These are phyloP conservation scores for Desmophyllum pertusum DNA, from an alignment of 92 coral and sea anemone genomes.

Conservation along the genomic window DNA sequence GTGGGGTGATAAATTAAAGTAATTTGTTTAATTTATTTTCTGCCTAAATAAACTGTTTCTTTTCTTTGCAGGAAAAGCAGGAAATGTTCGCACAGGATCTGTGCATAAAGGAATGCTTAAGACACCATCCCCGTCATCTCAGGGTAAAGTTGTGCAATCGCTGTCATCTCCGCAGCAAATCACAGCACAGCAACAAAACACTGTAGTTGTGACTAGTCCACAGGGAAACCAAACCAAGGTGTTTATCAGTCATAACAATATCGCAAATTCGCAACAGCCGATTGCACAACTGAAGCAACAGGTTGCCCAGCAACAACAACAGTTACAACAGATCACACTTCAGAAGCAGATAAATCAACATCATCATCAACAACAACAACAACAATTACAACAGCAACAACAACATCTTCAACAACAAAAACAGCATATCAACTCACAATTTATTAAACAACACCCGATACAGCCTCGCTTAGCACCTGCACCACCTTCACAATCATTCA, in stretches of 20 bases:
- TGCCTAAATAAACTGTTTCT: neutral
- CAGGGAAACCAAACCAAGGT: conserved; percentile 79
- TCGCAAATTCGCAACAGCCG: conserved; percentile 71
- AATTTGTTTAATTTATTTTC: neutral
- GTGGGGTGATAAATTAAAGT: too few species aligned
- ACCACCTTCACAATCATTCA: conserved; percentile 82
- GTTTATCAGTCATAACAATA: conserved; percentile 79
- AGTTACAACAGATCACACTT: conserved; percentile 72
- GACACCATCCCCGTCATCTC: conserved; percentile 67
- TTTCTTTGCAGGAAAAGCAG: conserved; percentile 77
- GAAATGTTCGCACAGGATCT: conserved; percentile 61
- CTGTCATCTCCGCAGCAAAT: conserved; percentile 82
- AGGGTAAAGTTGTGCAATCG: conserved; percentile 79
- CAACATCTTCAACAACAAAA: conserved; percentile 83
- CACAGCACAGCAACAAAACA: conserved; percentile 71
- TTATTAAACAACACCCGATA: conserved; percentile 82
- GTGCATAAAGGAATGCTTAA: conserved; percentile 74
- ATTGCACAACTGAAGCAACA: conserved; percentile 88
- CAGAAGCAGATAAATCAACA: conserved; percentile 81
- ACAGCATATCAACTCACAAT: conserved; percentile 77
- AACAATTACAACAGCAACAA: conserved; percentile 68
- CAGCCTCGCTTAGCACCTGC: conserved; percentile 99
- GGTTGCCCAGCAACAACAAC: conserved; percentile 85
- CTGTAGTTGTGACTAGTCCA: conserved; percentile 75
- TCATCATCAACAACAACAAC: conserved; percentile 74